Conservation (phyloP, 2,113 vertebrate species). For the Nibea albiflora region DNA sequence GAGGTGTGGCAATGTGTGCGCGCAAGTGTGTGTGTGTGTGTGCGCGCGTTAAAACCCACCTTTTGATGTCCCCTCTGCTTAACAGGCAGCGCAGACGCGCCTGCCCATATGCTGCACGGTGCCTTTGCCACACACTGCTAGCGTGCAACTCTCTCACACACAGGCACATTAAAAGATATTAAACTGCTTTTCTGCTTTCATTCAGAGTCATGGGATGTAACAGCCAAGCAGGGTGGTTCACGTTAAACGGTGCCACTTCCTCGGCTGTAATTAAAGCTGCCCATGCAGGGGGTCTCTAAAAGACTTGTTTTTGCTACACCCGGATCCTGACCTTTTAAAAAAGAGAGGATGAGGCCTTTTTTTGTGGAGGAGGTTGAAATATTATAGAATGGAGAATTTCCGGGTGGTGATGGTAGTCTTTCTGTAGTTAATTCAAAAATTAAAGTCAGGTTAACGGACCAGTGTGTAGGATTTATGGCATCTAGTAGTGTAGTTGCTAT, state of each 20-base stretch:
- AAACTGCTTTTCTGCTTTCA: conserved; percentile 76
- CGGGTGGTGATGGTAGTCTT: conserved; percentile 26
- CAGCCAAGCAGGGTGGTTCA: conserved; percentile 65
- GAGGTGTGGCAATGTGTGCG: conserved; percentile 58
- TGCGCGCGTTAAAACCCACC: conserved; percentile 65
- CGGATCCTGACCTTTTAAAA: conserved; percentile 65
- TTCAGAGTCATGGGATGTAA: conserved; percentile 77
- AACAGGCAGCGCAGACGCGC: conserved; percentile 66
- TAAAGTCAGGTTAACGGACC: no score
- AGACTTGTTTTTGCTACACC: conserved; percentile 57
- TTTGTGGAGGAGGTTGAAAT: conserved; percentile 28
- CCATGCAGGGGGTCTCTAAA: conserved; percentile 66
- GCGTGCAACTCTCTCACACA: conserved; percentile 62
- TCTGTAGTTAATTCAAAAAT: background rate
- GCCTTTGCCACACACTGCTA: conserved; percentile 68
- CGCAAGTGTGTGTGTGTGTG: background rate
- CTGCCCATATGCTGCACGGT: conserved; percentile 66
- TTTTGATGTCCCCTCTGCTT: conserved; percentile 77
- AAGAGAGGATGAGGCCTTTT: conserved; percentile 1
- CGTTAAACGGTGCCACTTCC: conserved; percentile 75
- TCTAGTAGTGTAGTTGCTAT: no score
- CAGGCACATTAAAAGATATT: conserved; percentile 77
- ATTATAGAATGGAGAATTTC: conserved; percentile 18
- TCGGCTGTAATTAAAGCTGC: conserved; percentile 71
- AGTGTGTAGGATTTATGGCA: no score